Percentiles rank a stretch among this genome's conserved stretches.
Conservation (phyloP, 2,888 invertebrate genomes). For the Seira musarum region DNA sequence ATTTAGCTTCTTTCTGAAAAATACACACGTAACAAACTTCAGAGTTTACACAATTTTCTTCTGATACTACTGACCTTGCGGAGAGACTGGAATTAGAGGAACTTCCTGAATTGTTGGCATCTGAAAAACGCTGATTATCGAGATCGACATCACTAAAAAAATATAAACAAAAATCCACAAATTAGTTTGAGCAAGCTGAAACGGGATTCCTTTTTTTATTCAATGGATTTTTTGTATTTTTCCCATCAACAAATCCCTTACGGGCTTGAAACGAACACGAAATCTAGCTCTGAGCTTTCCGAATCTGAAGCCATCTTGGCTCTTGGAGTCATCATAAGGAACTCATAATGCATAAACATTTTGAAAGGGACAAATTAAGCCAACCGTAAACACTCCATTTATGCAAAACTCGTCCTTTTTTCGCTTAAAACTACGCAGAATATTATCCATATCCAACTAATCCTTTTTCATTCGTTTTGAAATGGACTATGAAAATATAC, state of each 20-base stretch:
- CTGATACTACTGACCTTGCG: conserved; percentile 74
- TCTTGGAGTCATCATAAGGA: neutral
- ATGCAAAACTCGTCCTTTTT: no score
- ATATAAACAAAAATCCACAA: conserved; percentile 63
- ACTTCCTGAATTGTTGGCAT: conserved; percentile 77
- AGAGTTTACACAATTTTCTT: neutral
- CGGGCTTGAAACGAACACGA: conserved; percentile 41
- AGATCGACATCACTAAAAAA: conserved; percentile 79
- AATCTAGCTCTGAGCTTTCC: conserved; percentile 37
- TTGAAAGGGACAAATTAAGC: no score
- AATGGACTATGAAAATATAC: no score
- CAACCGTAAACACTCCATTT: no score
- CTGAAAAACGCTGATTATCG: conserved; percentile 75
- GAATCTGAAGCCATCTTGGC: neutral
- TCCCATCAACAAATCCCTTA: conserved; percentile 18
- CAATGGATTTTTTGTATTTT: neutral
- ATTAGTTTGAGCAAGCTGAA: conserved; percentile 34
- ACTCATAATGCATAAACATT: no score
- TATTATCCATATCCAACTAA: no score
- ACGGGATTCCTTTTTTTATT: no score
- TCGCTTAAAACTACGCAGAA: no score
- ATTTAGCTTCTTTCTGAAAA: neutral
- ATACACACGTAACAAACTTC: neutral
- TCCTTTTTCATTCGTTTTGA: no score
- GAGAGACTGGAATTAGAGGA: conserved; percentile 82